These are phyloP conservation scores for Mastacembelus armatus DNA, from an alignment of 2,797 vertebrate genomes.

Conservation along the genomic window DNA sequence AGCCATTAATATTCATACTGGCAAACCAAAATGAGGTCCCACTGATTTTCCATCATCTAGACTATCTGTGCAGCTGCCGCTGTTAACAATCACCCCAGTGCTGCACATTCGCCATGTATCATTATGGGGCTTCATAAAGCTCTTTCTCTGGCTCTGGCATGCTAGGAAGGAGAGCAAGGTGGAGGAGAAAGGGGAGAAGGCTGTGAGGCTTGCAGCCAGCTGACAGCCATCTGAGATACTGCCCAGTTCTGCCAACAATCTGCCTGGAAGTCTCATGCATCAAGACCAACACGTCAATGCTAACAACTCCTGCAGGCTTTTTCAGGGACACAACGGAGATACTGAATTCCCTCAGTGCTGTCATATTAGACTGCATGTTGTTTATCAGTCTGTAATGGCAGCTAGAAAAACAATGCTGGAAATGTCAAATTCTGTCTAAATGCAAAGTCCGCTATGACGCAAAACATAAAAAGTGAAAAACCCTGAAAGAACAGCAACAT, in stretches of 20 bases:
- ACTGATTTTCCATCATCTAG: constrained; percentile 84
- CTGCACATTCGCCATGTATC: constrained; percentile 74
- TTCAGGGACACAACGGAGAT: constrained; percentile 75
- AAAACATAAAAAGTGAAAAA: background rate
- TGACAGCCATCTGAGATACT: constrained; percentile 67
- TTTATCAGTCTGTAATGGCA: constrained; percentile 60
- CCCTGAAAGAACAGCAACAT: background rate
- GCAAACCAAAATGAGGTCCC: constrained; percentile 80
- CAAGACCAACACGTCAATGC: constrained; percentile 69
- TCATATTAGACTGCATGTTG: constrained; percentile 64
- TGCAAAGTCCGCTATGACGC: background rate
- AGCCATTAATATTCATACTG: constrained; percentile 87
- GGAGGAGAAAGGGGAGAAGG: constrained; percentile 47
- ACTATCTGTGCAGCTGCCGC: constrained; percentile 78
- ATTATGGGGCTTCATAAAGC: constrained; percentile 76
- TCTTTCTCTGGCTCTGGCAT: constrained; percentile 55
- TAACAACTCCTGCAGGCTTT: constrained; percentile 75
- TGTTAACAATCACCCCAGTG: constrained; percentile 74
- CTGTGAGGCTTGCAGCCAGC: constrained; percentile 60
- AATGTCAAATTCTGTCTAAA: constrained; percentile 19
- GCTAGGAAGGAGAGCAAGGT: constrained; percentile 61
- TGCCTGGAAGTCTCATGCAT: constrained; percentile 74
- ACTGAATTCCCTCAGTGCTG: constrained; percentile 42
- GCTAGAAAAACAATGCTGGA: constrained; percentile 21
- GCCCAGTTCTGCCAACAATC: constrained; percentile 74